Percentiles rank a stretch among this genome's conserved stretches.
Conservation (phyloP, 1,140 invertebrate species). For the Bradysia coprophila region DNA sequence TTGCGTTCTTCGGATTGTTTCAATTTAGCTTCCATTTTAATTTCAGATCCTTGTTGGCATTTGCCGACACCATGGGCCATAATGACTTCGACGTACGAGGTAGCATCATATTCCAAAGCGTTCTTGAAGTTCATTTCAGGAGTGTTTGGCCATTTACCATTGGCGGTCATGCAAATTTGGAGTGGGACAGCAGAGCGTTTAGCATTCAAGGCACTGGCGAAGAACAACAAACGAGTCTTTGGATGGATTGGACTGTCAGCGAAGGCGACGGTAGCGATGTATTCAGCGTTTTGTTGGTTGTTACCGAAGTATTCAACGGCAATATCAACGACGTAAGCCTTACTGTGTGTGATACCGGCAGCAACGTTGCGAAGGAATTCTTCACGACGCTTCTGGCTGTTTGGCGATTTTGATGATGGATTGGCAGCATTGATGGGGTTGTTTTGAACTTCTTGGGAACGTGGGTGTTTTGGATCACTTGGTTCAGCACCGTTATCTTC, state of each 20-base stretch:
- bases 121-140: constrained; percentile 28
- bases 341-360: constrained; percentile 23
- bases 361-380: constrained; percentile 27
- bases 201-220: constrained; percentile 13
- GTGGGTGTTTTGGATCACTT: constrained; percentile 3
- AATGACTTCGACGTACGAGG: constrained; percentile 24
- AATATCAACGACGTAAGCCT: constrained; percentile 26
- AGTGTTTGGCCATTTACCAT: constrained; percentile 23
- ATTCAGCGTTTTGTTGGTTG: constrained; percentile 21
- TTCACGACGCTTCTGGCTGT: constrained; percentile 25
- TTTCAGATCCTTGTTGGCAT: constrained; percentile 11
- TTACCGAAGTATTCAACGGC: constrained; percentile 27
- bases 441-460: neutral
- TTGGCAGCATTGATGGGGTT: constrained; percentile 6
- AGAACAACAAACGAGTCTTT: constrained; percentile 26
- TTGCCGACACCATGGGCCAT: constrained; percentile 27
- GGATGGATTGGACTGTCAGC: constrained; percentile 30
- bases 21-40: constrained; percentile 25
- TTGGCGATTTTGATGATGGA: constrained; percentile 13
- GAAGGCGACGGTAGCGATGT: constrained; percentile 26
- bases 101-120: constrained; percentile 28
- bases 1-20: constrained; percentile 28
- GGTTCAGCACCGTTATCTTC: neutral
- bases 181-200: neutral
- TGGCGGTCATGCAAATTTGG: constrained; percentile 24